A percentile compares a stretch with the other conserved stretches of the same genome.
phyloP scores from a whole-genome alignment of 1,140 invertebrate species.

The Drosophila pruinosa region DNA sequence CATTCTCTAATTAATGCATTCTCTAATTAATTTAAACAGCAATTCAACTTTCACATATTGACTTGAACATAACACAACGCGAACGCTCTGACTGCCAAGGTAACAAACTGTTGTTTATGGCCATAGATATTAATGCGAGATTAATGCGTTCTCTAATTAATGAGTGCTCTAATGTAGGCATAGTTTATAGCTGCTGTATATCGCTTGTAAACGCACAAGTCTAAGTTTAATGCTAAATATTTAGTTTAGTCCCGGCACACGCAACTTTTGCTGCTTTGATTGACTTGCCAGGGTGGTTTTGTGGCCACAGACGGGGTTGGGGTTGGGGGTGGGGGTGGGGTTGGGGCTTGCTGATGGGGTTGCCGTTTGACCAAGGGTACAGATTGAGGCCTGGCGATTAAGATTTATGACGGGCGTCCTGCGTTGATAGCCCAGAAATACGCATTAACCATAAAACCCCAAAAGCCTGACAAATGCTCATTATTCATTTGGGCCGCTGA shows the following conservation, averaged over 20 bases:
- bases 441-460: slow-evolving; percentile 41
- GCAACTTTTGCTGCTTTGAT: slow-evolving; percentile 35
- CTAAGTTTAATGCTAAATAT: slow-evolving; percentile 10
- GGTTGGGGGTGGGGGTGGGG: neutral
- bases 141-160: slow-evolving; percentile 8
- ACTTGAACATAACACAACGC: too few relatives aligned
- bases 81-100: too few relatives aligned
- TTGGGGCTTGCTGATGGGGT: neutral
- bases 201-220: neutral
- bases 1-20: neutral
- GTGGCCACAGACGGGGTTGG: too few relatives aligned
- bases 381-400: slow-evolving; percentile 49
- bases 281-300: neutral
- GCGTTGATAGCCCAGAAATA: slow-evolving; percentile 26
- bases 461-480: slow-evolving; percentile 50
- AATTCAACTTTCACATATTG: too few relatives aligned
- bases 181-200: slow-evolving; percentile 6
- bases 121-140: neutral
- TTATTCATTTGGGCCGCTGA: slow-evolving; percentile 54
- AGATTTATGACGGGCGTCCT: slow-evolving; percentile 58
- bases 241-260: slow-evolving; percentile 17
- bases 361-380: neutral
- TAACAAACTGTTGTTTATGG: neutral
- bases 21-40: too few relatives aligned
- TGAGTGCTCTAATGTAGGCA: neutral